phyloP scores from a whole-genome alignment of 2,797 vertebrate species.

The Platyrinchus mystaceus region DNA sequence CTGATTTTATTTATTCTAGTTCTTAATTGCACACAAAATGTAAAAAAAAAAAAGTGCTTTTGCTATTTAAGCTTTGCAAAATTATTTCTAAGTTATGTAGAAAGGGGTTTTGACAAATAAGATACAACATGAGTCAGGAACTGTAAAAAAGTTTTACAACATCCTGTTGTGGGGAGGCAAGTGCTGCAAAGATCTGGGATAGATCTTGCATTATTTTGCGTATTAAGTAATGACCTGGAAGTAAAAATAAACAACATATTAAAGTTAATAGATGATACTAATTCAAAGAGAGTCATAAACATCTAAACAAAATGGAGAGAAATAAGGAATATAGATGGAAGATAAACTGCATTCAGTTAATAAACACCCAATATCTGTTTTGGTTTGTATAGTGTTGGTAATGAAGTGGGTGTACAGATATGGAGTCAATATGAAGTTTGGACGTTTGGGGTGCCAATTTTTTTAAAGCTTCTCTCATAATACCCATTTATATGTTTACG shows the following conservation, averaged over 20 bases:
- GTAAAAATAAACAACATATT: neutral
- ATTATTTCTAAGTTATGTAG: neutral
- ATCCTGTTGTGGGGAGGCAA: neutral
- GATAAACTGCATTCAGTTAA: neutral
- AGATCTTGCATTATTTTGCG: neutral
- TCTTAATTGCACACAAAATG: neutral
- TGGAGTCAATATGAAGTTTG: neutral
- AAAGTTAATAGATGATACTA: neutral
- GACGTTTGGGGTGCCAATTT: neutral
- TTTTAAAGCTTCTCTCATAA: neutral
- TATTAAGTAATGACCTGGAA: neutral
- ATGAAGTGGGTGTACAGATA: neutral
- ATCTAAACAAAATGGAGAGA: neutral
- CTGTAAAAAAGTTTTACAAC: neutral
- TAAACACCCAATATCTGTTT: neutral
- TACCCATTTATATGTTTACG: neutral
- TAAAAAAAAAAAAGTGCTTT: neutral
- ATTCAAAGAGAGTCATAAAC: neutral
- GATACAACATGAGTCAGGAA: neutral
- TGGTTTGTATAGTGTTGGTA: neutral
- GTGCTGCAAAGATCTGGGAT: neutral
- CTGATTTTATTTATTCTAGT: neutral
- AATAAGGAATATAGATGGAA: neutral
- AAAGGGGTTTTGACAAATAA: neutral
- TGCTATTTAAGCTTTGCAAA: neutral